These are phyloP conservation scores for Heliconius sara DNA, from an alignment of 2,888 invertebrate species.

Conservation along the genomic window DNA sequence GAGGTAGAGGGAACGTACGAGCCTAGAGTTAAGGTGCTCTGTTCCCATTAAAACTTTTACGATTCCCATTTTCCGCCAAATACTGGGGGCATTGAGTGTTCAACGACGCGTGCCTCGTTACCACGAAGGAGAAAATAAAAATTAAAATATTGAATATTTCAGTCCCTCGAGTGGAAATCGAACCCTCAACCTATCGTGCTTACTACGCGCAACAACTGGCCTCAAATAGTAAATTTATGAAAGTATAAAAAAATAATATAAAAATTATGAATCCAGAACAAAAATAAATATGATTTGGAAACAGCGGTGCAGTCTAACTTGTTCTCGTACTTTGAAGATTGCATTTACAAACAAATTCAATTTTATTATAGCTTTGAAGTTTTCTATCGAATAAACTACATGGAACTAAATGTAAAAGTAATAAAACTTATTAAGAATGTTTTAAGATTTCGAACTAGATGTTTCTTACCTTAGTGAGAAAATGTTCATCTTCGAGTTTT, in stretches of 20 bases:
- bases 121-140: too few relatives aligned
- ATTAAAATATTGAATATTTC: too few relatives aligned
- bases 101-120: too few relatives aligned
- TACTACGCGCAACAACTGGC: too few relatives aligned
- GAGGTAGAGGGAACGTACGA: not conserved
- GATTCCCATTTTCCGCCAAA: too few relatives aligned
- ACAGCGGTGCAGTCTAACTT: constrained; percentile 14
- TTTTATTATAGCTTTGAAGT: constrained; percentile 18
- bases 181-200: too few relatives aligned
- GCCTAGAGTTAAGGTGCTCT: not conserved
- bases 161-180: too few relatives aligned
- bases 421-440: not conserved
- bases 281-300: constrained; percentile 24
- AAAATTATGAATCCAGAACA: not conserved
- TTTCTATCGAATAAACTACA: constrained; percentile 19
- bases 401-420: constrained; percentile 2
- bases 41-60: too few relatives aligned
- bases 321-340: constrained; percentile 2
- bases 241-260: not conserved
- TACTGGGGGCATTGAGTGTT: too few relatives aligned
- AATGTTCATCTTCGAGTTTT: not conserved
- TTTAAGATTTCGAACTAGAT: not conserved
- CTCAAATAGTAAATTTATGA: not conserved
- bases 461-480: not conserved
- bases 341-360: constrained; percentile 27